phyloP scores from a whole-genome alignment of 2,797 vertebrate species.

The Tiaroga cobitis region DNA sequence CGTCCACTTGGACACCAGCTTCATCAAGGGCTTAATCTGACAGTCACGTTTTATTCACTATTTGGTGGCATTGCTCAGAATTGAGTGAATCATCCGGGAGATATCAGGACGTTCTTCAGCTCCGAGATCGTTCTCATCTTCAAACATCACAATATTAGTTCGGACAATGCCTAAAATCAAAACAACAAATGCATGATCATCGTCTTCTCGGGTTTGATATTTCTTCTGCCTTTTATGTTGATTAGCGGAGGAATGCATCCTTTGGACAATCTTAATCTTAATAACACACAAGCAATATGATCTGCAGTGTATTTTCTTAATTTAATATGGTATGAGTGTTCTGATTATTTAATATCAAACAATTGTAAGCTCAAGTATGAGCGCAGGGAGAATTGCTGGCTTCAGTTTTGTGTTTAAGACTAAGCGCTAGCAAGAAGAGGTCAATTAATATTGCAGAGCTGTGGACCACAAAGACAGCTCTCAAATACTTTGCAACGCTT shows the following conservation, averaged over 20 bases:
- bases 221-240: constrained; percentile 20
- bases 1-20: constrained; percentile 83
- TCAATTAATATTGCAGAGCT: constrained; percentile 6
- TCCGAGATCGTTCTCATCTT: neutral
- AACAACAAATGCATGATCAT: neutral
- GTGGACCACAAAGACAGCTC: neutral
- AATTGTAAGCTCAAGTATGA: constrained; percentile 30
- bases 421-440: neutral
- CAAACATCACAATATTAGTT: neutral
- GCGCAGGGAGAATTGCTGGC: constrained; percentile 28
- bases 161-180: neutral
- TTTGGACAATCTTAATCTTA: constrained; percentile 16
- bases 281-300: constrained; percentile 42
- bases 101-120: neutral
- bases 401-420: constrained; percentile 43
- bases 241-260: constrained; percentile 22
- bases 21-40: constrained; percentile 78
- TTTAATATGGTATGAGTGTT: constrained; percentile 59
- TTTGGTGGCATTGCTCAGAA: neutral
- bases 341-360: constrained; percentile 55
- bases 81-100: neutral
- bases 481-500: constrained; percentile 53
- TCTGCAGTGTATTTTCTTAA: constrained; percentile 49
- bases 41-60: neutral
- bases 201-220: constrained; percentile 29